phyloP scores from a whole-genome alignment of 2,888 invertebrate genomes.

The Drosophila demipolita region DNA sequence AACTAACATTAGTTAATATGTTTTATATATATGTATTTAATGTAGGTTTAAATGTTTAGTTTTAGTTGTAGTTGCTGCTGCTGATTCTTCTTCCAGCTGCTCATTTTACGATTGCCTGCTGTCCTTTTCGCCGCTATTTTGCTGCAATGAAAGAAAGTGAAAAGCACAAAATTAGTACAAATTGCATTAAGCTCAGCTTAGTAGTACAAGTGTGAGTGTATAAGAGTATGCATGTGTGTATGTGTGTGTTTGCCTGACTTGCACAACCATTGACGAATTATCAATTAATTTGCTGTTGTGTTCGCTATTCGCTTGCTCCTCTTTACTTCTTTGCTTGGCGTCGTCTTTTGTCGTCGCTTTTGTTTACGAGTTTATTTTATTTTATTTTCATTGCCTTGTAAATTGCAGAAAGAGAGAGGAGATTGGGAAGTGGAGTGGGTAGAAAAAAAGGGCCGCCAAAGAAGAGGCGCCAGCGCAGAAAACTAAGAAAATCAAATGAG shows the following conservation, averaged over 20 bases:
- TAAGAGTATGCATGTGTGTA: conserved; percentile 5
- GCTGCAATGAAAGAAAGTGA: conserved; percentile 68
- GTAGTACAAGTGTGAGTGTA: conserved; percentile 9
- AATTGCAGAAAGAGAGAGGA: background rate
- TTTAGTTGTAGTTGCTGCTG: conserved; percentile 42
- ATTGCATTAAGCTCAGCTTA: conserved; percentile 11
- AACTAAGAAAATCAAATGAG: conserved; percentile 53
- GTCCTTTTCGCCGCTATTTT: conserved; percentile 66
- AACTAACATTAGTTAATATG: conserved; percentile 43
- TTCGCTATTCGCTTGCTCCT: conserved; percentile 25
- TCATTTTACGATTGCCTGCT: conserved; percentile 71
- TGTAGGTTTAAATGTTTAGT: conserved; percentile 61
- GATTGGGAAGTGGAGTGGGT: background rate
- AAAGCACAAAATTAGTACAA: conserved; percentile 60
- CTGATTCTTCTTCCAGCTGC: conserved; percentile 36
- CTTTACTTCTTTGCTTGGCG: conserved; percentile 16
- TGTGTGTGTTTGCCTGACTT: conserved; percentile 37
- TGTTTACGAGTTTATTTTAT: conserved; percentile 50
- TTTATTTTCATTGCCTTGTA: conserved; percentile 33
- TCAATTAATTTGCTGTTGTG: conserved; percentile 64
- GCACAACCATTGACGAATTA: conserved; percentile 64
- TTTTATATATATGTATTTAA: conserved; percentile 23
- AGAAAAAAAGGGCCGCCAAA: conserved; percentile 22
- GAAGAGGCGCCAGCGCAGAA: conserved; percentile 56
- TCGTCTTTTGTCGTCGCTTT: conserved; percentile 34